phyloP scores from a whole-genome alignment of 2,888 invertebrate species.

The Hymenopus coronatus region DNA sequence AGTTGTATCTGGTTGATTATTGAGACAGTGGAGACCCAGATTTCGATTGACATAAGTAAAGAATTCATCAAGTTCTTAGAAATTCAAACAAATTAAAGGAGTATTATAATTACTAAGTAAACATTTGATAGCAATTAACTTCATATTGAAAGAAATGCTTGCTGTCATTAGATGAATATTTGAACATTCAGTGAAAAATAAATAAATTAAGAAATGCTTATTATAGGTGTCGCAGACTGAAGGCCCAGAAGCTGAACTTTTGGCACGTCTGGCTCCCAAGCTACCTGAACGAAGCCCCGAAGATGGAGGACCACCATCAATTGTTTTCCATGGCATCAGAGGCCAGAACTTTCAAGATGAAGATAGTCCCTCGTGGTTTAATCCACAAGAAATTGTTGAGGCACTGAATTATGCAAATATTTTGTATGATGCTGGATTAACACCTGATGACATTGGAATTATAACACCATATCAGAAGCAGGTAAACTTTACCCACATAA shows the following conservation, averaged over 20 bases:
- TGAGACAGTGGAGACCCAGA: no score
- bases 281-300: slow-evolving; percentile 42
- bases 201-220: neutral
- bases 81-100: no score
- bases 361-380: slow-evolving; percentile 87
- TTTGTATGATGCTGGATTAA: slow-evolving; percentile 64
- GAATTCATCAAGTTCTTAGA: no score
- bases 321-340: slow-evolving; percentile 69
- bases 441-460: slow-evolving; percentile 74
- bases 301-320: slow-evolving; percentile 51
- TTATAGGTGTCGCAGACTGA: slow-evolving; percentile 45
- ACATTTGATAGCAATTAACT: no score
- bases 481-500: slow-evolving; percentile 49
- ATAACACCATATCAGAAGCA: slow-evolving; percentile 92
- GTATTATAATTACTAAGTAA: no score
- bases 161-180: no score
- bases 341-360: slow-evolving; percentile 59
- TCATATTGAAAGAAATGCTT: no score
- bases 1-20: no score
- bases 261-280: slow-evolving; percentile 35
- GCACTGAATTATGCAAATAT: slow-evolving; percentile 62
- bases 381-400: slow-evolving; percentile 75
- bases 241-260: slow-evolving; percentile 49
- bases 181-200: no score
- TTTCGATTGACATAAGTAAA: no score